These are phyloP conservation scores for Phylloscopus trochiloides DNA, from an alignment of 2,113 vertebrate genomes.

Conservation along the genomic window DNA sequence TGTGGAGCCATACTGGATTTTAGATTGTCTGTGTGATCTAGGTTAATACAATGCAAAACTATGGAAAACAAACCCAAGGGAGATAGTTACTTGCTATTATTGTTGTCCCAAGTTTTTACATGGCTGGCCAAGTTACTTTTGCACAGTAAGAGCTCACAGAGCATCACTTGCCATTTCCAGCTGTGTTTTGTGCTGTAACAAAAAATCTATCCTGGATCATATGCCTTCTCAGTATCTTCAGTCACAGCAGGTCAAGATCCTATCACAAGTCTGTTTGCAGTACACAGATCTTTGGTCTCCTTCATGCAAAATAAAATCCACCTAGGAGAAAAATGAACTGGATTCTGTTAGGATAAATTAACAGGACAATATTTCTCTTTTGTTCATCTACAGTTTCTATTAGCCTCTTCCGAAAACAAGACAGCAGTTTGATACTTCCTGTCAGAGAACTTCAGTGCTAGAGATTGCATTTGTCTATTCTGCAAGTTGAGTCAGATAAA, in stretches of 20 bases:
- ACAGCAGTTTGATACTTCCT: neutral
- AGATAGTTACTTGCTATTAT: neutral
- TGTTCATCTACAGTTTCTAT: neutral
- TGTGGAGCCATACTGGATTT: neutral
- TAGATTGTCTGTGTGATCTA: neutral
- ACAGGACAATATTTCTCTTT: neutral
- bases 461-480: slow-evolving; percentile 38
- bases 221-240: neutral
- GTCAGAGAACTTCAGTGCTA: neutral
- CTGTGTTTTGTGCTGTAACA: neutral
- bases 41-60: neutral
- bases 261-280: neutral
- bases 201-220: neutral
- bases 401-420: neutral
- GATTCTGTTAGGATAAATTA: neutral
- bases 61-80: neutral
- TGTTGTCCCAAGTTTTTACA: neutral
- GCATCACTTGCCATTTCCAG: neutral
- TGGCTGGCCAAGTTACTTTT: neutral
- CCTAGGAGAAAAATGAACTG: neutral
- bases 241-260: neutral
- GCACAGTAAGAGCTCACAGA: neutral
- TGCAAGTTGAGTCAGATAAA: slow-evolving; percentile 32
- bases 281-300: neutral
- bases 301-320: neutral